Base-by-base conservation (phyloP, 2,113 vertebrate species). In the Malurus melanocephalus region DNA sequence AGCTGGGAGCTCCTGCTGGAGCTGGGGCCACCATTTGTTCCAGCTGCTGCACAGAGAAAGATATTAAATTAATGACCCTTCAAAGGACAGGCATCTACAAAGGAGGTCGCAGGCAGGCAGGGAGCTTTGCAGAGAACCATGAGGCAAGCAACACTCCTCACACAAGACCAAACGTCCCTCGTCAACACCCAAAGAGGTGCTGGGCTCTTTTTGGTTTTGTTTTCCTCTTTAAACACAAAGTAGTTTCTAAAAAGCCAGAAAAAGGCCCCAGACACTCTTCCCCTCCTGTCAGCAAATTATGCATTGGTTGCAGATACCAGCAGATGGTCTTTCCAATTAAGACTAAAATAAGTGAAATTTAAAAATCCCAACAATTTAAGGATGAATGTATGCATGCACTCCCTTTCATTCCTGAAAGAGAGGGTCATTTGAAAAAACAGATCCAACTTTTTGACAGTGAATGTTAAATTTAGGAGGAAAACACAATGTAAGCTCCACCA, bases 21-120 rank as follows among this genome's bases (percentile, higher is more conserved):
- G 65, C 79, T 49, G 73, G 42, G 33, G 38, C 48, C n/a, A 91
- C 82, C 94, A 93, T 94, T 94, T 94, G 88, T 93, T 92, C 87
- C 95, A 95, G 93, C 81, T 89, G 93, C 91, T 89, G 85, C 13
- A 17, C 85, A 76, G 87, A 72, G 79, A 84, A 77, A 86, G 73
- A 84, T 80, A 93, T 86, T 90, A 90, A 93, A 92, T 93, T 86
- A 90, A 88, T 7, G 27, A 78, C 81, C 78, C 79, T 87, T 89
- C 86, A 88, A 86, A 92, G 83, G 83, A 67, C 20, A 3, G 1
- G 0, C 27, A 78, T 78, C 57, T n/a, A 90, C 80, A 77, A 86
- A 87, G 71, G 51, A 71, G 80, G 51, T 43, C 0, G 1, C 24
- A 48, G 77, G 43, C 12, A 4, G 57, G 45, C 87, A 83, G 38